Evolutionary conservation across 2,888 invertebrate species (phyloP), one percentile per base, ranked within the genome.

Genomic region (Epirrhoe alternata): DNA sequence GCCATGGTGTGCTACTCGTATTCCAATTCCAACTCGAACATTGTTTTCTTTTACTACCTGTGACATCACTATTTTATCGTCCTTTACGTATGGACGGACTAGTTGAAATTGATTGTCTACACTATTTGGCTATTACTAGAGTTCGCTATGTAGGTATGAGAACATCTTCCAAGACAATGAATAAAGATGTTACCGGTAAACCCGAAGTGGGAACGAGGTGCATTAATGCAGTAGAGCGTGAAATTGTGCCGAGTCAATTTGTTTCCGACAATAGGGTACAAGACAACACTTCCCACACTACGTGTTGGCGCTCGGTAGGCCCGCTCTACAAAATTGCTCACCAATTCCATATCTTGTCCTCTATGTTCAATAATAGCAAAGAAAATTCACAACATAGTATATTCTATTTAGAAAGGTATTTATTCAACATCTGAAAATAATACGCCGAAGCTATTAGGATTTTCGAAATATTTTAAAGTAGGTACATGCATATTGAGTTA

Each of bases 221-320:
- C 86, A 86, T 82, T 79, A 82, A 80, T 77, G 85, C 88, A 86
- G 80, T 79, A 84, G 88, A 85, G 86, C 88, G 87, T 89, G 85
- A 89, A 91, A 86, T 85, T 80, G 82, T 84, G 86, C 79, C 84
- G 84, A 86, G 85, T 87, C 90, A 89, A 90, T 91, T 88, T 87
- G 81, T 81, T 82, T 79, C 78, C 78, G 82, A 87, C 87, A 88
- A 86, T 84, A 82, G 82, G 79, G 74, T 77, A 77, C 78, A 81
- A 77, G 77, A 78, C 77, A 77, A 60, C 64, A 57, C 68, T 68
- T 75, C 76, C 62, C 75, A 74, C 79, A 74, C 77, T 78, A 76
- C 77, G 77, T 74, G 74, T 72, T 80, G 77, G 81, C 83, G 84
- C 83, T 81, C 84, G 84, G 82, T 84, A 81, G 84, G 80, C 81